A percentile compares a stretch with the other conserved stretches of the same genome.
These are phyloP conservation scores for Porites cylindrica DNA, from an alignment of 92 coral and sea anemone species.

Conservation along the genomic window DNA sequence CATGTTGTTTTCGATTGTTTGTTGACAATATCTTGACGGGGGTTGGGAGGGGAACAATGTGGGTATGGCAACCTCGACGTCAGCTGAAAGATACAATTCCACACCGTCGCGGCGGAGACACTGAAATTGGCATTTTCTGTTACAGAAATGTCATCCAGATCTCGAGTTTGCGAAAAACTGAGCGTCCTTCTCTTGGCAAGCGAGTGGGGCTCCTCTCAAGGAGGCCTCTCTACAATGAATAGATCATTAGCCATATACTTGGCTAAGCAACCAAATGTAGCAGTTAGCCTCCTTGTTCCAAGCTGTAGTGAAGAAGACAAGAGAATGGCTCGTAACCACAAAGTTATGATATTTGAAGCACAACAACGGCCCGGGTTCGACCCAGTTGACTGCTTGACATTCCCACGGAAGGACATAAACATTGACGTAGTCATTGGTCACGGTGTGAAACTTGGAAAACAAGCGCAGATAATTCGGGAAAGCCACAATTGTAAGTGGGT, in stretches of 20 bases:
- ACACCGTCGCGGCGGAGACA: no score
- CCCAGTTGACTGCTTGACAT: background rate
- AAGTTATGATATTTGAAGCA: background rate
- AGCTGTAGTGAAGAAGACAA: background rate
- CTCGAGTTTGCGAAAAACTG: background rate
- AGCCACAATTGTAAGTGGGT: background rate
- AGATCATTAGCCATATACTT: background rate
- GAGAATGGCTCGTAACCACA: background rate
- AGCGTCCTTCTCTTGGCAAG: background rate
- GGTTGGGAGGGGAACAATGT: no score
- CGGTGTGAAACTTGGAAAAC: background rate
- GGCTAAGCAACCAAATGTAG: background rate
- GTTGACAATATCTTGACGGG: no score
- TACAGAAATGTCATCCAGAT: background rate
- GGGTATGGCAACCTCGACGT: no score
- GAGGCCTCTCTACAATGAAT: background rate
- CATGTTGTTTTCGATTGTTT: no score
- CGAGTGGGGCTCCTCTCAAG: background rate
- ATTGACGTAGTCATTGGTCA: constrained; percentile 11
- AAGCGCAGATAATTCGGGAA: background rate
- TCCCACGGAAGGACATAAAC: background rate
- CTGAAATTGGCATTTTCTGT: background rate
- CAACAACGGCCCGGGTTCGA: background rate
- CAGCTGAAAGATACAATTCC: no score
- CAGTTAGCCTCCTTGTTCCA: background rate